Base-by-base conservation (phyloP, 1,140 invertebrate genomes). In the Drosophila triauraria region DNA sequence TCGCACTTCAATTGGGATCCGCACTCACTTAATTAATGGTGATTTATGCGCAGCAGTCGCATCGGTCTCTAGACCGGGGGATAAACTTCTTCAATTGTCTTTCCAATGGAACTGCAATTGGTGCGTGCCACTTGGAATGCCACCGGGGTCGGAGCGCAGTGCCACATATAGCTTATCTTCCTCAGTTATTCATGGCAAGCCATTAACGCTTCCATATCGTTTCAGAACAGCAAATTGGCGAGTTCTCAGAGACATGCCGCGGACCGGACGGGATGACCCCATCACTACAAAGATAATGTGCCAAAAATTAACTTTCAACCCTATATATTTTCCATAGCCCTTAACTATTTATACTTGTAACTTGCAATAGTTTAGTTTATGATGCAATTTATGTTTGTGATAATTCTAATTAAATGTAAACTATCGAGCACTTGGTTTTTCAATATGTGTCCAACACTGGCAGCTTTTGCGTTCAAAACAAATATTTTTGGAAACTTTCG, bases 371-470 rank as follows among this genome's bases (percentile, higher is more conserved):
- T 80, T 87, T 75, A 88, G 72, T 80, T 78, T 43, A 40, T 35
- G 42, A 77, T 70, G 68, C 76, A 61, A 86, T 82, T 85, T 80
- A 72, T 85, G 65, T 86, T 90, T 91, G 87, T 90, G 78, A 90
- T 90, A 86, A 91, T 80, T 80, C 20, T 70, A 82, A 86, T 80
- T 80, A 86, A 91, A 82, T 57, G 44, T 72, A 51, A 64, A 76
- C 58, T 44, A 67, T 6, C 35, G 58, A 38, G 32, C 30, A 12
- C 32, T 27, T 0, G 30, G 43, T 38, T 20, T 27, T 62, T 25
- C 27, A 67, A 67, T 50, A 54, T 25, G 23, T 20, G 47, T 38
- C 12, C 42, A 82, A 60, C 75, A 74, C 70, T 82, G 70, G 75
- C 46, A 84, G 78, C 80, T 75, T 79, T 44, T 42, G 79, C 72